These are phyloP conservation scores for Brachionus calyciflorus DNA, from an alignment of 1,140 invertebrate genomes.

Conservation along the genomic window DNA sequence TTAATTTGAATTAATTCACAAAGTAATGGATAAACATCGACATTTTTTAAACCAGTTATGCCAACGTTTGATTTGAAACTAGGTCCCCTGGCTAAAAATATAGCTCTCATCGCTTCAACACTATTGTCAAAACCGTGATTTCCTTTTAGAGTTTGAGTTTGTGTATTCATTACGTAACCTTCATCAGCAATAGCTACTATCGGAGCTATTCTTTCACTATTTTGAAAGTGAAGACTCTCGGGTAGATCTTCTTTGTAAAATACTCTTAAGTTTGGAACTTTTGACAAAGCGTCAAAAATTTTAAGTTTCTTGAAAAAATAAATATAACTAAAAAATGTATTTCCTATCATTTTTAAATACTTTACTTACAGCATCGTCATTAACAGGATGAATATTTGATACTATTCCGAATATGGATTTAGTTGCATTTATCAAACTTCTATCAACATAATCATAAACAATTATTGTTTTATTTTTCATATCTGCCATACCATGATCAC, in stretches of 20 bases:
- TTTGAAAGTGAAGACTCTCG: constrained; percentile 63
- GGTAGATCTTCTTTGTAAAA: constrained; percentile 65
- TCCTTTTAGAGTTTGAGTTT: neutral
- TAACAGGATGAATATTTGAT: constrained; percentile 26
- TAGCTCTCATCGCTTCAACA: constrained; percentile 64
- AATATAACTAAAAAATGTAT: constrained; percentile 54
- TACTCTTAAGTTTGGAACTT: constrained; percentile 63
- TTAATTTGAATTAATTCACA: constrained; percentile 1
- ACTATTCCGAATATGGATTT: constrained; percentile 16
- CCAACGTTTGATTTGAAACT: neutral
- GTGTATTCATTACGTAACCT: constrained; percentile 27
- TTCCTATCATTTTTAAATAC: neutral
- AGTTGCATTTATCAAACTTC: constrained; percentile 10
- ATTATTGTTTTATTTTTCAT: constrained; percentile 41
- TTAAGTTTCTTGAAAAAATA: constrained; percentile 62
- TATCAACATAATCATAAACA: constrained; percentile 13
- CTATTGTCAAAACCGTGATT: constrained; percentile 63
- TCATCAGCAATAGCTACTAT: constrained; percentile 42
- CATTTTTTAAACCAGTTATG: constrained; percentile 4
- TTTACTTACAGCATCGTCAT: neutral
- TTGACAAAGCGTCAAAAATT: constrained; percentile 63
- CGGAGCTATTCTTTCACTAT: constrained; percentile 31
- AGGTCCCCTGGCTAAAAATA: constrained; percentile 39
- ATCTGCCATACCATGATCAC: constrained; percentile 41
- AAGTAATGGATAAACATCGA: constrained; percentile 42